phyloP scores from a whole-genome alignment of 1,140 invertebrate species.

The Globodera ellingtonae region DNA sequence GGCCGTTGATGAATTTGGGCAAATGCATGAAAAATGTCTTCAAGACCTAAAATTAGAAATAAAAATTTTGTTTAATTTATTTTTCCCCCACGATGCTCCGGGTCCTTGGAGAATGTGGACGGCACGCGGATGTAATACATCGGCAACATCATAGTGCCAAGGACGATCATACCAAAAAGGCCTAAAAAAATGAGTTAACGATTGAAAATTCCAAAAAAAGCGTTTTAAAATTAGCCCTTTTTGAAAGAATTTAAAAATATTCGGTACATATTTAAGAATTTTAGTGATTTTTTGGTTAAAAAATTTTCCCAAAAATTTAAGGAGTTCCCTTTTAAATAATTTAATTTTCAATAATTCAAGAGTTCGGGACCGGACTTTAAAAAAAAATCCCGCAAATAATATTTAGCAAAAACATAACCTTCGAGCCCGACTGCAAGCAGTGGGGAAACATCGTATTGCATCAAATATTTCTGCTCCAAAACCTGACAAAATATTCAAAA shows the following conservation, averaged over 20 bases:
- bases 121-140: conserved; percentile 58
- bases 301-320: not conserved
- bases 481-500: conserved; percentile 69
- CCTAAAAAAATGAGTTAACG: conserved; percentile 23
- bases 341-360: too few relatives aligned
- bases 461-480: conserved; percentile 86
- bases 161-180: conserved; percentile 53
- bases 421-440: conserved; percentile 85
- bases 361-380: not conserved
- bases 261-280: too few relatives aligned
- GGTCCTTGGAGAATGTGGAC: conserved; percentile 48
- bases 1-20: conserved; percentile 46
- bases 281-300: not conserved
- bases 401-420: conserved; percentile 69
- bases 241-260: too few relatives aligned
- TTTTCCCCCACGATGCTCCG: conserved; percentile 31
- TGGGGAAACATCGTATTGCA: conserved; percentile 79
- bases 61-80: not conserved
- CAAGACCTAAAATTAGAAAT: conserved; percentile 15
- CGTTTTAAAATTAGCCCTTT: too few relatives aligned
- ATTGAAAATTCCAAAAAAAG: not conserved
- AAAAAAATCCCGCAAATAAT: not conserved
- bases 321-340: too few relatives aligned
- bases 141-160: conserved; percentile 47
- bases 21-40: conserved; percentile 51